These are phyloP conservation scores for Antechinus flavipes DNA, from an alignment of 2,113 vertebrate genomes.

Conservation along the genomic window DNA sequence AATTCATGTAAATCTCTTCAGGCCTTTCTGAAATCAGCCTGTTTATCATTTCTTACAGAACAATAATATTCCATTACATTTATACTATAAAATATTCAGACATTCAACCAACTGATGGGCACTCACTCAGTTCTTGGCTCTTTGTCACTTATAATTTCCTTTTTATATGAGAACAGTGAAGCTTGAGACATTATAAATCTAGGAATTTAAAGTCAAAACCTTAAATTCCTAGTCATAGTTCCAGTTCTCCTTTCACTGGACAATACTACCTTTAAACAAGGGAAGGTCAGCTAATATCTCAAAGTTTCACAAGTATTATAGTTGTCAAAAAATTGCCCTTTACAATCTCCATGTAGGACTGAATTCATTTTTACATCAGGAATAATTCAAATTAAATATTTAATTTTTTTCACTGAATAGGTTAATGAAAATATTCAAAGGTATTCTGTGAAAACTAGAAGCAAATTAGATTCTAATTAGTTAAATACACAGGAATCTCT, in stretches of 20 bases:
- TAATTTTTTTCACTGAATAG: background rate
- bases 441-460: background rate
- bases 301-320: background rate
- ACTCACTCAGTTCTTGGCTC: too few species aligned
- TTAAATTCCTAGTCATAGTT: background rate
- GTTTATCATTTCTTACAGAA: too few species aligned
- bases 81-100: too few species aligned
- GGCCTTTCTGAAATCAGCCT: too few species aligned
- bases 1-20: too few species aligned
- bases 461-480: background rate
- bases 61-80: too few species aligned
- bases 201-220: background rate
- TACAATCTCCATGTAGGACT: background rate
- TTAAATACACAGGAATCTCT: background rate
- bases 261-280: background rate
- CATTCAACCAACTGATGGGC: too few species aligned
- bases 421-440: background rate
- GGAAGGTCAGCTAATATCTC: background rate
- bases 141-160: background rate
- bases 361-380: background rate
- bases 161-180: background rate
- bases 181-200: background rate
- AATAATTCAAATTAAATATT: background rate
- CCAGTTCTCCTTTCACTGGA: background rate
- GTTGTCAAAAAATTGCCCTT: background rate